Evolutionary conservation across 2,888 invertebrate species (phyloP).

Genomic region (Cryptus viduatorius): DNA sequence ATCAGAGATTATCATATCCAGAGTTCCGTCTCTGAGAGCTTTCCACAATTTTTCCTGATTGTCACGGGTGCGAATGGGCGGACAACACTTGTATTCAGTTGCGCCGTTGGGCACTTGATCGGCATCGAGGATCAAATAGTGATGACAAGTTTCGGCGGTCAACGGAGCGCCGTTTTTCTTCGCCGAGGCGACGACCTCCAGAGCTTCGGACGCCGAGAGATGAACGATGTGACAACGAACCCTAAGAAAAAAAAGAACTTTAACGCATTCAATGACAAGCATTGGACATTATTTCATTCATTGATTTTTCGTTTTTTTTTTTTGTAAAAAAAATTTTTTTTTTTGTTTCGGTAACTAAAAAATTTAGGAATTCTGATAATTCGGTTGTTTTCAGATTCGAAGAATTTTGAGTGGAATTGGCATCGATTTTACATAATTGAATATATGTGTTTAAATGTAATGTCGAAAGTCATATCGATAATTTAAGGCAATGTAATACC

Average conservation of each 20-base stretch:
- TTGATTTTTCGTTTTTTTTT: too few relatives aligned
- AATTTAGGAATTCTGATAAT: too few relatives aligned
- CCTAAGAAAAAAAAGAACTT: slow-evolving; percentile 79
- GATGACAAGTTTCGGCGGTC: slow-evolving; percentile 91
- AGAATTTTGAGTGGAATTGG: too few relatives aligned
- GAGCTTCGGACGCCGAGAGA: slow-evolving; percentile 88
- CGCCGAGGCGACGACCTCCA: slow-evolving; percentile 87
- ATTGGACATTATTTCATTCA: too few relatives aligned
- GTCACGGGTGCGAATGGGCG: slow-evolving; percentile 88
- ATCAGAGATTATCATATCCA: slow-evolving; percentile 86
- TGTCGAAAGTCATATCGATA: too few relatives aligned
- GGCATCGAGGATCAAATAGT: slow-evolving; percentile 89
- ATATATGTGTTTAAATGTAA: too few relatives aligned
- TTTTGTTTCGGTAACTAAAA: neutral
- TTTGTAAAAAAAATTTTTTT: neutral
- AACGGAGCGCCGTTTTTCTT: slow-evolving; percentile 87
- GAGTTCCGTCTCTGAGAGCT: slow-evolving; percentile 86
- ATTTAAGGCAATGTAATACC: too few relatives aligned
- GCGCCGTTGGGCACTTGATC: slow-evolving; percentile 88
- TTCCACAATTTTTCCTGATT: slow-evolving; percentile 90
- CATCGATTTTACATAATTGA: too few relatives aligned
- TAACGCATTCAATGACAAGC: too few relatives aligned
- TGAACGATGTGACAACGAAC: slow-evolving; percentile 90
- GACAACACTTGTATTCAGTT: slow-evolving; percentile 91
- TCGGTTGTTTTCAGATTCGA: too few relatives aligned